Conservation (phyloP, 2,113 vertebrate genomes). For the Channa maculata region DNA sequence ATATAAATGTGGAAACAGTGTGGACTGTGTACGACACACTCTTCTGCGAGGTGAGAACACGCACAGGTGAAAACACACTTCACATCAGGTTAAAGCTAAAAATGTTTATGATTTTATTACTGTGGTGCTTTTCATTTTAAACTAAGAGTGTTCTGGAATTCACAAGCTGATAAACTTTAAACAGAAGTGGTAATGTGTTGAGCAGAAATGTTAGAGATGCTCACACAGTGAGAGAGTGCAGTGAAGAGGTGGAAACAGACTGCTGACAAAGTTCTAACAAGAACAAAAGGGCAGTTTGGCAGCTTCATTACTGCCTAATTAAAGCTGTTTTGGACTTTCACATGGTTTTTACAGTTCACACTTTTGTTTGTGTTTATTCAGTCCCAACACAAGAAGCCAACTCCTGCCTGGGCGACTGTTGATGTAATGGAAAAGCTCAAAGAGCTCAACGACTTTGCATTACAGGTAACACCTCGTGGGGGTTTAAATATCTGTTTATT, state of each 20-base stretch:
- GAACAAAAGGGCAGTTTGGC: neutral
- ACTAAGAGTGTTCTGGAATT: too few species aligned
- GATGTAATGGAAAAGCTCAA: conserved; percentile 84
- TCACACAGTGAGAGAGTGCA: neutral
- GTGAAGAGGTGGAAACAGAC: neutral
- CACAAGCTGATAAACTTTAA: too few species aligned
- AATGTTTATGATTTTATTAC: too few species aligned
- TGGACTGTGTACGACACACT: conserved; percentile 94
- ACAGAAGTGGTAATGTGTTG: neutral
- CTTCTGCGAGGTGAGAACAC: conserved; percentile 91
- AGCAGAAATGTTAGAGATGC: conserved; percentile 3
- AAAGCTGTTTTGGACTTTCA: neutral
- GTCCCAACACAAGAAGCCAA: conserved; percentile 87
- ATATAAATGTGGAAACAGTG: conserved; percentile 80
- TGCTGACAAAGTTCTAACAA: neutral
- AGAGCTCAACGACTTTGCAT: conserved; percentile 90
- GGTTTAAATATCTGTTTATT: too few species aligned
- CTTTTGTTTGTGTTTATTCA: conserved; percentile 19
- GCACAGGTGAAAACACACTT: neutral
- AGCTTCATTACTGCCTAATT: neutral
- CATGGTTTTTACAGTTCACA: too few species aligned
- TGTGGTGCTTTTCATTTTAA: too few species aligned
- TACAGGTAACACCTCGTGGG: conserved; percentile 76
- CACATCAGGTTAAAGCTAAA: too few species aligned
- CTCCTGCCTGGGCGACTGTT: conserved; percentile 89